These are phyloP conservation scores for Pyrocoelia pectoralis DNA, from an alignment of 2,888 invertebrate species.

Conservation along the genomic window DNA sequence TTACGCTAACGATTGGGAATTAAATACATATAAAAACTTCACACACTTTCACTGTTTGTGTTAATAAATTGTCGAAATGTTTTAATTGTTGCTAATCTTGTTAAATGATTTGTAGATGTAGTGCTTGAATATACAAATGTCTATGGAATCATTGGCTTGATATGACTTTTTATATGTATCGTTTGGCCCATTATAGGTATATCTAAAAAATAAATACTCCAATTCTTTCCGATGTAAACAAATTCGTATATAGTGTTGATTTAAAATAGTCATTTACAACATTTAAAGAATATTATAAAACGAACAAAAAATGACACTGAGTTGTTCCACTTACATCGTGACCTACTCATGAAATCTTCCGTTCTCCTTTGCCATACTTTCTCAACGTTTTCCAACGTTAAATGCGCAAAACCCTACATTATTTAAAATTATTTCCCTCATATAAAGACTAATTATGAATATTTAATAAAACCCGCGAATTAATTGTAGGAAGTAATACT, in stretches of 20 bases:
- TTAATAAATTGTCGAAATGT: background rate
- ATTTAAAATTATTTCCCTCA: constrained; percentile 19
- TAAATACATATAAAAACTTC: constrained; percentile 8
- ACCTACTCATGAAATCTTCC: constrained; percentile 86
- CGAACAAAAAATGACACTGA: background rate
- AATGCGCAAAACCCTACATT: constrained; percentile 81
- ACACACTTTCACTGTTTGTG: background rate
- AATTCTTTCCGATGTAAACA: too few relatives aligned
- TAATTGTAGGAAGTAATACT: constrained; percentile 64
- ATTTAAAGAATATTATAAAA: constrained; percentile 6
- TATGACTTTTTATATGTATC: background rate
- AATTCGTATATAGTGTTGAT: background rate
- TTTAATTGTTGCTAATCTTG: too few relatives aligned
- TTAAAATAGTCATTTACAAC: constrained; percentile 7
- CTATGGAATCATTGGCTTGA: too few relatives aligned
- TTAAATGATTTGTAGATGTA: too few relatives aligned
- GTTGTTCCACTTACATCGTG: constrained; percentile 77
- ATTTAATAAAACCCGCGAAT: too few relatives aligned
- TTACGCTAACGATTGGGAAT: background rate
- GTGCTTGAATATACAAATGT: too few relatives aligned
- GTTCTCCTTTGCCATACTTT: constrained; percentile 88
- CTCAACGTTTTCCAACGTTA: constrained; percentile 80
- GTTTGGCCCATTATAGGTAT: background rate
- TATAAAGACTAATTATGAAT: background rate
- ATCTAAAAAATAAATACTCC: too few relatives aligned